Evolutionary conservation across 2,888 invertebrate genomes (phyloP), one percentile per base, ranked within the genome.

Genomic region (Gerris lacustris): DNA sequence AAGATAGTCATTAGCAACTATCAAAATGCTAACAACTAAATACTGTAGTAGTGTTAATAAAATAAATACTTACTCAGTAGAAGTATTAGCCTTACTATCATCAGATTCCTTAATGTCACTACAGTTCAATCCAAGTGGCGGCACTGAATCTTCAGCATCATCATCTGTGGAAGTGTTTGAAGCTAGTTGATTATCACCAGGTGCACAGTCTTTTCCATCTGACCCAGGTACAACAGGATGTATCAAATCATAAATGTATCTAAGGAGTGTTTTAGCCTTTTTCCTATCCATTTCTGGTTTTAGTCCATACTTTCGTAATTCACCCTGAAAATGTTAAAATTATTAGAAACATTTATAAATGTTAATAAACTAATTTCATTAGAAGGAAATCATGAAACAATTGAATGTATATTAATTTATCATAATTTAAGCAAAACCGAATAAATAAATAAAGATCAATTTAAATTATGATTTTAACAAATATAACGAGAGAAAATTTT

Each of bases 181-280:
- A 18, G 64, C 15, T 5, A 64, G 7, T 15, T 47, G 55, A n/a
- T 45, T 66, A 45, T 69, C 68, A 55, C 44, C 69, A 45, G n/a
- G 18, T 47, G 44, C 17, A 44, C 77, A 77, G 68, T 75, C 73
- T 66, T 75, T 75, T 9, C 76, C 76, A 0, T 18, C 9, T 6
- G 63, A 6, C 1, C 68, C 73, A 76, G 76, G 73, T 76, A 79
- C 75, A 44, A 76, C 72, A 67, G 83, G 83, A 77, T 86, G 85
- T 44, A 84, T 80, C 75, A 84, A 80, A n/a, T 84, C 79, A 76
- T 85, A 85, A 74, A 86, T 84, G 72, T 84, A 83, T 64, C 81
- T 80, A 69, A 86, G 79, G 69, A 86, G 75, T 72, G 80, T 78
- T 67, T 83, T 81, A 72, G 85, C 85, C 77, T 83, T 82, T 17